These are phyloP conservation scores for Myrmecobius fasciatus DNA, from an alignment of 2,113 vertebrate species.

Conservation along the genomic window DNA sequence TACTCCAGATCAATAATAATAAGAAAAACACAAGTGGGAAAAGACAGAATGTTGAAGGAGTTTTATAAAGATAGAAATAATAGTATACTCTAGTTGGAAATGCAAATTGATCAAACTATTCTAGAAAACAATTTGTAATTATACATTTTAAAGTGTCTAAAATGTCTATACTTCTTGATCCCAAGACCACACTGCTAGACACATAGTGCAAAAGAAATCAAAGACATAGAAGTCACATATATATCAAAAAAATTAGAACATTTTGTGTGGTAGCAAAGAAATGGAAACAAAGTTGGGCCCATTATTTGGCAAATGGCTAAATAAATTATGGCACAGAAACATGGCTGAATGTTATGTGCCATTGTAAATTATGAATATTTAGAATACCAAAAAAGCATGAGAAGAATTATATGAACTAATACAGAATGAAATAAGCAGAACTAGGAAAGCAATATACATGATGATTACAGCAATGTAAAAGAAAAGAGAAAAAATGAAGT, in stretches of 20 bases:
- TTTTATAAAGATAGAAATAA: not conserved
- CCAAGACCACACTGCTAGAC: not conserved
- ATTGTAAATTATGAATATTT: not conserved
- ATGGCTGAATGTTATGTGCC: not conserved
- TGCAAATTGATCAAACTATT: not conserved
- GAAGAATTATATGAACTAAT: not conserved
- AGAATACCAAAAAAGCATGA: not conserved
- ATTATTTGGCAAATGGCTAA: not conserved
- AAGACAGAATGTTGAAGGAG: not conserved
- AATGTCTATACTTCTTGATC: not conserved
- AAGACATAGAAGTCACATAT: not conserved
- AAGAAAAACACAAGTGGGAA: not conserved
- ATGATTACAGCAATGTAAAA: not conserved
- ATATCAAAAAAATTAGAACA: not conserved
- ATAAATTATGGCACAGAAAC: not conserved
- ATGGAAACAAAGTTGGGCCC: not conserved
- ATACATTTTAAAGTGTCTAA: not conserved
- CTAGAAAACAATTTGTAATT: not conserved
- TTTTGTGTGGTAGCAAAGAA: not conserved
- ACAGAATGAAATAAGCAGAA: not conserved
- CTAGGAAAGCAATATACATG: not conserved
- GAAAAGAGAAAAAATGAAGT: not conserved
- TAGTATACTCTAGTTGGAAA: not conserved
- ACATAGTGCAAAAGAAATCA: not conserved
- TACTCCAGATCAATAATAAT: not conserved